Evolutionary conservation across 2,797 vertebrate genomes (phyloP).

Genomic region (Pantherophis alleghaniensis): DNA sequence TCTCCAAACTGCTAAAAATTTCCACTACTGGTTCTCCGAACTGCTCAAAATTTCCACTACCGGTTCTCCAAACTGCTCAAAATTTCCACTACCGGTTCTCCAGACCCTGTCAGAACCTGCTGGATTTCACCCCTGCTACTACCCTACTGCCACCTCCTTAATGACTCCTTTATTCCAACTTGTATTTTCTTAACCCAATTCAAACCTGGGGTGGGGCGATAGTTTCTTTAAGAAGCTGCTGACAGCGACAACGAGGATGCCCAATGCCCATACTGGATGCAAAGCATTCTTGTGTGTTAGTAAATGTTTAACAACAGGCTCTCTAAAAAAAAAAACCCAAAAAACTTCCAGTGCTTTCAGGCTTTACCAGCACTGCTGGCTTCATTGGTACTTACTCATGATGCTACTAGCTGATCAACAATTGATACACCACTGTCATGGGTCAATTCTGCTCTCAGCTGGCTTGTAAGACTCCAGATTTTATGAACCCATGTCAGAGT

Average conservation of each 20-base stretch:
- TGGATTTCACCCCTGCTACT: no score
- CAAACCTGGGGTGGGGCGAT: background rate
- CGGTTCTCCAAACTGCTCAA: no score
- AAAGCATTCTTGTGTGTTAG: background rate
- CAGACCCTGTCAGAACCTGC: no score
- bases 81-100: no score
- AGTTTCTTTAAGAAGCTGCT: background rate
- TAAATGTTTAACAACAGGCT: background rate
- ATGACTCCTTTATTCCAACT: background rate
- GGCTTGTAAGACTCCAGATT: background rate
- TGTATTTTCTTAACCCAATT: background rate
- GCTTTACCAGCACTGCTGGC: background rate
- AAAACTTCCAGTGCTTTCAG: background rate
- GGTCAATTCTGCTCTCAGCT: background rate
- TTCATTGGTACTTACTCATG: background rate
- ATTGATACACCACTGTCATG: background rate
- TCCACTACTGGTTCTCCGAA: no score
- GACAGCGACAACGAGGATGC: background rate
- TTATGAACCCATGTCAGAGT: background rate
- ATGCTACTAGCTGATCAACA: background rate
- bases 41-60: no score
- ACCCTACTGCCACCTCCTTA: background rate
- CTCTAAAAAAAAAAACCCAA: background rate
- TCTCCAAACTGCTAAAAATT: no score
- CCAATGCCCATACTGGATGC: background rate